These are phyloP conservation scores for Biston stratarius DNA, from an alignment of 2,888 invertebrate species.

Conservation along the genomic window DNA sequence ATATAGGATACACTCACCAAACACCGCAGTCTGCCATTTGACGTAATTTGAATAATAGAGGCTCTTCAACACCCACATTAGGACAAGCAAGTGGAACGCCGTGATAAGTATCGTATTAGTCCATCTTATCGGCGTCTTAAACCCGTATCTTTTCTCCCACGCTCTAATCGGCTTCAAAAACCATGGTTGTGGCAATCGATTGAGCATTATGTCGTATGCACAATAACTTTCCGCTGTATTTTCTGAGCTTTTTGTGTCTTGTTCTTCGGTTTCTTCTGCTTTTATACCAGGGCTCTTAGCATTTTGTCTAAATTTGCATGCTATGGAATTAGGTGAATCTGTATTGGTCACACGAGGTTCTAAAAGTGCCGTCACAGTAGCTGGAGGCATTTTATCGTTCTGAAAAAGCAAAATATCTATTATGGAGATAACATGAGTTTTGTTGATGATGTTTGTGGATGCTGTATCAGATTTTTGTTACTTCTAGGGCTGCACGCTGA, in stretches of 20 bases:
- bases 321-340: constrained; percentile 31
- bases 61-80: constrained; percentile 68
- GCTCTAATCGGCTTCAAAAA: constrained; percentile 59
- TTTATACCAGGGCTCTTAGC: constrained; percentile 18
- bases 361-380: constrained; percentile 54
- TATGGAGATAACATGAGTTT: neutral
- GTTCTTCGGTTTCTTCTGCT: constrained; percentile 6
- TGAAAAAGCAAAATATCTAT: constrained; percentile 33
- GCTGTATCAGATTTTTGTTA: no score
- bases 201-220: constrained; percentile 59
- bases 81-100: constrained; percentile 70
- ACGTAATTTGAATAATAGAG: constrained; percentile 54
- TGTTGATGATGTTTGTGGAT: no score
- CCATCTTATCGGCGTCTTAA: constrained; percentile 89
- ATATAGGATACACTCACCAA: constrained; percentile 81
- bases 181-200: constrained; percentile 54
- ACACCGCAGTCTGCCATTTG: constrained; percentile 80
- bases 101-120: constrained; percentile 85
- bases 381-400: constrained; percentile 55
- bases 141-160: constrained; percentile 76
- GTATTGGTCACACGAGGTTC: constrained; percentile 35
- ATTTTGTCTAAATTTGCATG: constrained; percentile 47
- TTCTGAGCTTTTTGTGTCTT: neutral
- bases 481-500: no score
- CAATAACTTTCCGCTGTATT: constrained; percentile 18